Base-by-base conservation (phyloP, 1,140 invertebrate species). In the Stratiolaelaps scimitus region DNA sequence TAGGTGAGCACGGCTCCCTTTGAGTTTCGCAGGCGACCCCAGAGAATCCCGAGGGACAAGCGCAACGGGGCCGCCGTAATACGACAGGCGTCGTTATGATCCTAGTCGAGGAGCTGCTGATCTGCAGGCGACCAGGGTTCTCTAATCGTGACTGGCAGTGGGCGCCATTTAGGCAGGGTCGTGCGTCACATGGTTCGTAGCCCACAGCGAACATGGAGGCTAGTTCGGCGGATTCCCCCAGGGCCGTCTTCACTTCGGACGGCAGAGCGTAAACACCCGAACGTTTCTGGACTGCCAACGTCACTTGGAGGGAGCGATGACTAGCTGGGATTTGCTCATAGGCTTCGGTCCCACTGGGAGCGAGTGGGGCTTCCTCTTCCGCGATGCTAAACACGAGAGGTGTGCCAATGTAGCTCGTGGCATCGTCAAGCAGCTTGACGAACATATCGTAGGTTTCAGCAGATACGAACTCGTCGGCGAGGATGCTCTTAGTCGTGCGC, bases 1-100 rank as follows among this genome's bases (percentile, higher is more conserved):
- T 91, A 1, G 89, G 88, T n/a, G 84, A 80, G 73, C 90, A 94
- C 0, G 89, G 89, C 78, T 92, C 88, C 75, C 89, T 86, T 17
- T 86, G 79, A 69, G 84, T 83, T 69, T 89, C 85, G 75, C 91
- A 94, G 64, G 82, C 66, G 81, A 26, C 78, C 76, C 7, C 90
- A 85, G 28, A 83, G 84, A 74, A 88, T 87, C 67, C 88, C 83
- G 69, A 85, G 83, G 81, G 79, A 74, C 90, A 93, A 66, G 82
- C 81, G 72, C 90, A 94, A 0, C 75, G 79, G 72, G 86, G 85
- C 69, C 89, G 83, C 71, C 90, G 84, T 6, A 80, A 74, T 0
- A 92, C 80, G 43, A 82, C 76, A 0, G 89, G 89, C 0, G 86
- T 86, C 29, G 87, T 88, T 13, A 92, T 80, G 56, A 92, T 84